Base-by-base conservation (phyloP, 2,797 vertebrate genomes). In the Brotula barbata region DNA sequence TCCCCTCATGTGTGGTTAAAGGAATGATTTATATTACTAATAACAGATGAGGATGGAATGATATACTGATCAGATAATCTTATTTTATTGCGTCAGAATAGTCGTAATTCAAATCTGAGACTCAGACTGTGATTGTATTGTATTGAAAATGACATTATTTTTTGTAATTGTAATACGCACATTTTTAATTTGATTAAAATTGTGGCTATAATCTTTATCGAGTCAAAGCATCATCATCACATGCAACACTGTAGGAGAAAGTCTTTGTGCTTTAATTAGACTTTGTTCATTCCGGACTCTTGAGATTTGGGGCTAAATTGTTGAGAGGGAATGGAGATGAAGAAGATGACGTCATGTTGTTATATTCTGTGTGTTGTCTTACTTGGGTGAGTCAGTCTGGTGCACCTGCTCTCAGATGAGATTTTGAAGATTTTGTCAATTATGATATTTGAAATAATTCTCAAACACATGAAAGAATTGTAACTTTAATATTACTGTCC, bases 311-410 rank as follows among this genome's bases (percentile, higher is more conserved):
- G 12, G 15, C 20, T 21, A 7, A 47, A 52, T 28, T 55, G 40
- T 56, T 55, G 31, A 63, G 47, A 56, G 57, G 64, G 63, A 52
- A 19, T 28, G 54, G 2, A 21, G 39, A 25, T 8, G 22, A 41
- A 43, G 56, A 67, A 61, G 58, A 76, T 75, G 80, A 71, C 73
- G 58, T 70, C 80, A 48, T 64, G 31, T 65, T 54, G 77, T 77
- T 89, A 88, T 86, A 84, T 89, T 85, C 86, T 71, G 78, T 48
- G 64, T 4, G 25, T 8, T 28, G 62, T 68, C 12, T 66, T 59
- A 57, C 81, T 82, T 85, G 75, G 77, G 72, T 76, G 78, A 57
- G 83, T 73, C 84, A 82, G 82, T 76, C 71, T 74, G 74, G 54
- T 71, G 41, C 64, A 63, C 61, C 65, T 77, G 68, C 59, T n/a